phyloP scores from a whole-genome alignment of 2,113 vertebrate genomes.

The Plestiodon gilberti region DNA sequence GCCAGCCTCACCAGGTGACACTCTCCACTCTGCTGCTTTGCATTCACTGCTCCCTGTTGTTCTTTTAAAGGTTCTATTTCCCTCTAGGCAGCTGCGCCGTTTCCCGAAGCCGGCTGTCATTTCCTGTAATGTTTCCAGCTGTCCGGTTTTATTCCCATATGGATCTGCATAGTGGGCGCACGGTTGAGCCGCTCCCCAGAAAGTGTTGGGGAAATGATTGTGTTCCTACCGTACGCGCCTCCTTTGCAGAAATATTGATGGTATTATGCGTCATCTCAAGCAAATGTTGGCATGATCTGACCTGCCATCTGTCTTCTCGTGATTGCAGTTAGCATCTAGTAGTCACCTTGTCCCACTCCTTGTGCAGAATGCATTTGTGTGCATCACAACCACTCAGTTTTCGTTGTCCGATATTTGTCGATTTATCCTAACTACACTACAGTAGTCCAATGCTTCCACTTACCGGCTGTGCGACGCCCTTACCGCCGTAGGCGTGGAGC shows the following conservation, averaged over 20 bases:
- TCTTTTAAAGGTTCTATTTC: conserved; percentile 47
- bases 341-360: too few relatives aligned
- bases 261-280: conserved; percentile 30
- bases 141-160: conserved; percentile 54
- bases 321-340: neutral
- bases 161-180: conserved; percentile 24
- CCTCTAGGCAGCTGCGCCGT: conserved; percentile 44
- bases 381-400: too few relatives aligned
- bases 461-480: too few relatives aligned
- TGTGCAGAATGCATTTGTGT: too few relatives aligned
- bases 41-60: conserved; percentile 39
- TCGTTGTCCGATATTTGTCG: too few relatives aligned
- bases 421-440: too few relatives aligned
- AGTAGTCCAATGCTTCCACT: too few relatives aligned
- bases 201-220: neutral
- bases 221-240: conserved; percentile 51
- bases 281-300: neutral
- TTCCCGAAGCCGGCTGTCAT: conserved; percentile 40
- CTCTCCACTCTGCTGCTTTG: conserved; percentile 35
- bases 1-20: conserved; percentile 53
- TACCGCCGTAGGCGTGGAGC: too few relatives aligned
- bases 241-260: conserved; percentile 32
- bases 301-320: neutral
- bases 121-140: conserved; percentile 47
- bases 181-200: conserved; percentile 41